These are phyloP conservation scores for Leptoteleia sp. DNA, from an alignment of 1,140 invertebrate genomes.

Conservation along the genomic window DNA sequence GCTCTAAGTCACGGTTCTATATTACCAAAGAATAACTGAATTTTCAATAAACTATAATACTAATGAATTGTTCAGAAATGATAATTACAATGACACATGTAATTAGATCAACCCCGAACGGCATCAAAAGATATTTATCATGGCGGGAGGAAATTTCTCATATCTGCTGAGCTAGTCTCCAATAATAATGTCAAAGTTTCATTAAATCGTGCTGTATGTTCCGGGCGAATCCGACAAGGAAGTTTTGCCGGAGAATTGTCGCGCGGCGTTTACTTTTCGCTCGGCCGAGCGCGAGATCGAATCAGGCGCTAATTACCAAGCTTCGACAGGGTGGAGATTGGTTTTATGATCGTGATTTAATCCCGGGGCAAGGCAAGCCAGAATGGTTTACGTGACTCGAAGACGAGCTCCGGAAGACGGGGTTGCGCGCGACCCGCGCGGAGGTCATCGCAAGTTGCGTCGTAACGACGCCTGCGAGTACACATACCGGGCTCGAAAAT, in stretches of 20 bases:
- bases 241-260: slow-evolving; percentile 65
- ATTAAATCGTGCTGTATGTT: slow-evolving; percentile 56
- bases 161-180: slow-evolving; percentile 24
- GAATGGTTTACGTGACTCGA: too few relatives aligned
- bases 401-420: too few relatives aligned
- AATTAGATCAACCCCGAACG: slow-evolving; percentile 28
- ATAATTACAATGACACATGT: slow-evolving; percentile 16
- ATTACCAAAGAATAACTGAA: neutral
- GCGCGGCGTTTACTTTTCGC: slow-evolving; percentile 65
- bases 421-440: slow-evolving; percentile 15
- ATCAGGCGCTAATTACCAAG: slow-evolving; percentile 69
- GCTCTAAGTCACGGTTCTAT: too few relatives aligned
- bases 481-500: slow-evolving; percentile 39
- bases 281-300: slow-evolving; percentile 66
- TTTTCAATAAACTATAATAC: slow-evolving; percentile 1
- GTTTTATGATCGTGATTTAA: slow-evolving; percentile 64
- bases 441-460: slow-evolving; percentile 51
- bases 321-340: slow-evolving; percentile 59
- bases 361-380: slow-evolving; percentile 32
- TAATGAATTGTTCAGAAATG: too few relatives aligned
- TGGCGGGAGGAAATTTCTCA: slow-evolving; percentile 22
- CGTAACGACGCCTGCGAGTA: slow-evolving; percentile 44
- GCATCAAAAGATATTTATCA: slow-evolving; percentile 51
- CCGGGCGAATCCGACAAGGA: slow-evolving; percentile 63
- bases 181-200: slow-evolving; percentile 65